These are phyloP conservation scores for Melinopterus prodromus DNA, from an alignment of 2,888 invertebrate species.

Conservation along the genomic window DNA sequence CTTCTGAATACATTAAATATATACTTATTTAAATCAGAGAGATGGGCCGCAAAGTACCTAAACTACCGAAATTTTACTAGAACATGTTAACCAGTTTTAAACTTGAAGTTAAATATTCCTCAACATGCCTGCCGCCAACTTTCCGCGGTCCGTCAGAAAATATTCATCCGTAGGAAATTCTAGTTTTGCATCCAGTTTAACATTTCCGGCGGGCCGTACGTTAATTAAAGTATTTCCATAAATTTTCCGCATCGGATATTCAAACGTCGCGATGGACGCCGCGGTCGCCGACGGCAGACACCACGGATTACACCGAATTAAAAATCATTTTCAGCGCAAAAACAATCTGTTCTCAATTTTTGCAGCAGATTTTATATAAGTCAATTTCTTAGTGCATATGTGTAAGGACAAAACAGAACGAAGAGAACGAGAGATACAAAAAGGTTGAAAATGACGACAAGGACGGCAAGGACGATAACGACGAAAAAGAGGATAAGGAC, in stretches of 20 bases:
- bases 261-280: background rate
- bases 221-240: conserved; percentile 4
- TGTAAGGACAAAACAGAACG: too few relatives aligned
- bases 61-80: background rate
- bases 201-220: background rate
- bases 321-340: background rate
- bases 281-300: background rate
- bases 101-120: background rate
- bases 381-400: too few relatives aligned
- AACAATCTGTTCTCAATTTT: background rate
- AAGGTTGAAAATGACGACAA: too few relatives aligned
- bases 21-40: background rate
- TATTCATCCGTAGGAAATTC: background rate
- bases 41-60: background rate
- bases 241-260: background rate
- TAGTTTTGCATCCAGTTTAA: background rate
- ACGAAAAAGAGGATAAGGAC: too few relatives aligned
- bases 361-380: background rate
- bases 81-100: background rate
- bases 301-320: background rate
- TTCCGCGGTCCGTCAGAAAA: background rate
- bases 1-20: background rate
- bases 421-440: too few relatives aligned
- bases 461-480: too few relatives aligned
- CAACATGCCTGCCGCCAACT: background rate